These are phyloP conservation scores for Machimus rusticus DNA, from an alignment of 2,888 invertebrate species.

Conservation along the genomic window DNA sequence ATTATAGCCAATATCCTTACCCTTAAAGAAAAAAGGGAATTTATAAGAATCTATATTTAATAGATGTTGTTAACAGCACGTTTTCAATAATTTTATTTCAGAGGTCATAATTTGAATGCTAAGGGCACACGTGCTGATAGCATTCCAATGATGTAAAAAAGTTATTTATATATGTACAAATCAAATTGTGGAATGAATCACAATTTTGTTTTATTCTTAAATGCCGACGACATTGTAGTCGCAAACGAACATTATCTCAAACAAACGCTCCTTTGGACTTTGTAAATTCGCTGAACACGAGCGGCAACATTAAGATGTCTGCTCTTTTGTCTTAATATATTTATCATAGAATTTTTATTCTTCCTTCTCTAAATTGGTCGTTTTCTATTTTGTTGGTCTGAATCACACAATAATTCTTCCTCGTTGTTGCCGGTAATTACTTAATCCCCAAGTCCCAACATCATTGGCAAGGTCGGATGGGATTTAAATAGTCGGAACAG, in stretches of 20 bases:
- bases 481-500: constrained; percentile 1
- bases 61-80: neutral
- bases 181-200: neutral
- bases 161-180: neutral
- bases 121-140: neutral
- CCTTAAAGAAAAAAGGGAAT: no score
- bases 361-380: neutral
- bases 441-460: neutral
- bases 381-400: neutral
- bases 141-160: neutral
- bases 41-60: no score
- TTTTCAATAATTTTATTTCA: neutral
- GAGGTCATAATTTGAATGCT: neutral
- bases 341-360: neutral
- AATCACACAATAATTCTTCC: neutral
- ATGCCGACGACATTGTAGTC: neutral
- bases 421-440: constrained; percentile 3
- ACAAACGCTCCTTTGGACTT: neutral
- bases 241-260: neutral
- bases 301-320: neutral
- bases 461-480: neutral
- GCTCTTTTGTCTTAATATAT: neutral
- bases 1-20: no score
- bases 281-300: neutral
- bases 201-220: neutral